Base-by-base conservation (phyloP, 2,888 invertebrate species). In the Electrophaes corylata region DNA sequence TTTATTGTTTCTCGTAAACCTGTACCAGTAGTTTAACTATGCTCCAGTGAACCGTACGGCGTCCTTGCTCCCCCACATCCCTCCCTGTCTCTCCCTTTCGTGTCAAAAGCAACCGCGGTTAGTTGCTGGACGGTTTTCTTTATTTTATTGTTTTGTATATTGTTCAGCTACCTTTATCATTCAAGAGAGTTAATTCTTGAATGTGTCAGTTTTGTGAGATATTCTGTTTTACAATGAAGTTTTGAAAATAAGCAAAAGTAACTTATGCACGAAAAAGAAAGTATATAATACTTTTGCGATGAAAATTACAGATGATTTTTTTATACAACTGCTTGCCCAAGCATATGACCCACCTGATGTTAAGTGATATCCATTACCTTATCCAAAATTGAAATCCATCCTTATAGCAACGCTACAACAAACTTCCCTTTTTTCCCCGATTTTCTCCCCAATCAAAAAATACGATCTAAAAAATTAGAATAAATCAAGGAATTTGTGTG, bases 91-190 rank as follows among this genome's bases (percentile, higher is more conserved):
- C 59, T 64, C 59, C 66, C 64, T 66, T 65, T 69, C 67, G 71
- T 69, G 71, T 71, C 72, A 72, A 58, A 70, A 69, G 67, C 72
- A 71, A 67, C 68, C 57, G 67, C 60, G 67, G 71, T 69, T 67
- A 67, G 69, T 69, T 65, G 70, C 66, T 57, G 65, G 69, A 64
- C 59, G 51, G 55, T 68, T 72, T 71, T 65, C 69, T 71, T 73
- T 72, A 69, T 69, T 69, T 68, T 69, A 72, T 70, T 70, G 66
- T 66, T 65, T 65, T 63, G 62, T 59, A 63, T 61, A 67, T 67
- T 66, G 67, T 70, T 65, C 60, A 57, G 57, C 51, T 64, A 64
- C 61, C 66, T 70, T 67, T 67, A 57, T 71, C 66, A 66, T 59
- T 49, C 54, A 62, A 61, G 57, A 60, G 39, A 19, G 23, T 18